Percentiles rank a stretch among this genome's conserved stretches.
phyloP scores from a whole-genome alignment of 64 coral and sea anemone species.

The Montipora capricornis region DNA sequence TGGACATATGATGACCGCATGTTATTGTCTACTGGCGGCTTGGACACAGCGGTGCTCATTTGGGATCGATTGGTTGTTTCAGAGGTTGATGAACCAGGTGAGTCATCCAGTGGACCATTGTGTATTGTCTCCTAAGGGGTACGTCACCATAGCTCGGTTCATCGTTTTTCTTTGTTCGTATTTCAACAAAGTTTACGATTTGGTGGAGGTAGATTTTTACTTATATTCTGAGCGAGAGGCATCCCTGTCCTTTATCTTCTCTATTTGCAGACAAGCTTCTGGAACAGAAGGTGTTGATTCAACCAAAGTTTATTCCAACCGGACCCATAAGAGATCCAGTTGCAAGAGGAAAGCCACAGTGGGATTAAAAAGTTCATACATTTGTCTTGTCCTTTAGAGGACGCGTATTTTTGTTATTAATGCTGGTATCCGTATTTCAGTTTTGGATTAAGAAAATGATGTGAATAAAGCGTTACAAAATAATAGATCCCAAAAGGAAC shows the following conservation, averaged over 20 bases:
- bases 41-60: constrained; percentile 92
- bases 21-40: constrained; percentile 92
- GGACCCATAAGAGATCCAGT: constrained; percentile 91
- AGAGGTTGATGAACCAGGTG: constrained; percentile 49
- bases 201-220: no score
- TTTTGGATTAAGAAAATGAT: no score
- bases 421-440: no score
- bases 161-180: background rate
- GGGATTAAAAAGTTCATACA: background rate
- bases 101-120: background rate
- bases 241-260: background rate
- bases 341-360: constrained; percentile 90
- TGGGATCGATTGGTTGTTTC: constrained; percentile 86
- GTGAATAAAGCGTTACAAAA: no score
- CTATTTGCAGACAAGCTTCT: constrained; percentile 28
- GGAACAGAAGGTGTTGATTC: constrained; percentile 78
- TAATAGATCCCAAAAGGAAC: no score
- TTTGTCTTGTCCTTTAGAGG: background rate
- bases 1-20: constrained; percentile 94
- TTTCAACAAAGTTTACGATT: no score
- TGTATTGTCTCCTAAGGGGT: background rate
- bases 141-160: no score
- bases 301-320: constrained; percentile 96
- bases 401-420: no score
- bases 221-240: background rate